phyloP scores from a whole-genome alignment of 92 coral and sea anemone species.

The Palythoa caribaeorum region DNA sequence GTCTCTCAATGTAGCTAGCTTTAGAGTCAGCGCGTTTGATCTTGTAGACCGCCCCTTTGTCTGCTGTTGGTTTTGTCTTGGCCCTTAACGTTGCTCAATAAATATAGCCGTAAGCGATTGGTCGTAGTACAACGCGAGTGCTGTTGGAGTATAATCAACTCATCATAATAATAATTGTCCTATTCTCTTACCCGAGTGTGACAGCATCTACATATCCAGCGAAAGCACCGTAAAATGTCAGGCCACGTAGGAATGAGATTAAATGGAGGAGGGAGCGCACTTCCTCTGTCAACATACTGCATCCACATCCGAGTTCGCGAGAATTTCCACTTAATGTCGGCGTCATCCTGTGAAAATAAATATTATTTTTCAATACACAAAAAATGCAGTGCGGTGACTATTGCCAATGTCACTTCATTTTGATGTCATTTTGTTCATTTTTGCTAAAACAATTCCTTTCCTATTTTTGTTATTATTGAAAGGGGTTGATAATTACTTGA shows the following conservation, averaged over 20 bases:
- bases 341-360: slow-evolving; percentile 68
- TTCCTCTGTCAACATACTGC: slow-evolving; percentile 89
- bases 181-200: not conserved
- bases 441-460: too few species aligned
- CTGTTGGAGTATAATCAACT: not conserved
- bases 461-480: too few species aligned
- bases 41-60: too few species aligned
- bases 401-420: not conserved
- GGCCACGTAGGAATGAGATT: slow-evolving; percentile 85
- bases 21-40: too few species aligned
- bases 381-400: not conserved
- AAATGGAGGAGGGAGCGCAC: slow-evolving; percentile 84
- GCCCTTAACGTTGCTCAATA: too few species aligned
- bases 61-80: too few species aligned
- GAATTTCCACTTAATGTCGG: slow-evolving; percentile 91
- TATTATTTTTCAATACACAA: too few species aligned
- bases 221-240: slow-evolving; percentile 18
- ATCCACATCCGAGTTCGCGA: slow-evolving; percentile 93
- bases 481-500: too few species aligned
- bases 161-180: not conserved
- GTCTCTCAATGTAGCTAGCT: too few species aligned
- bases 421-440: too few species aligned
- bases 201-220: slow-evolving; percentile 11
- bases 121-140: too few species aligned
- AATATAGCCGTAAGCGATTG: not conserved